Conservation (phyloP, 2,888 invertebrate species). For the Seira ritae region DNA sequence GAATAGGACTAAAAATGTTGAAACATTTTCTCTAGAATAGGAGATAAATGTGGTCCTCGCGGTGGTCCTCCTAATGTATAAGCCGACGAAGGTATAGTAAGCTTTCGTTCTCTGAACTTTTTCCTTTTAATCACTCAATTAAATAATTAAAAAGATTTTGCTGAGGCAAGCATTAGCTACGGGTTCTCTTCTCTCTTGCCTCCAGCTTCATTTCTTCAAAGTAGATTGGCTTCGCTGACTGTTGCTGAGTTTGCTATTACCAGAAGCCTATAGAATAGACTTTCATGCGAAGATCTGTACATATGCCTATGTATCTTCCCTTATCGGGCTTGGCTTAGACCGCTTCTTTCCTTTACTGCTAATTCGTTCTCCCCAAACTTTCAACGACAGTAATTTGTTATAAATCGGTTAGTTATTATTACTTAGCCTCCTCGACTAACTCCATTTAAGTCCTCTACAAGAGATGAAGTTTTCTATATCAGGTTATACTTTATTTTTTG, state of each 20-base stretch:
- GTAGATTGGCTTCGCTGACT: slow-evolving; percentile 31
- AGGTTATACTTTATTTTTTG: background rate
- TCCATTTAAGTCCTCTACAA: background rate
- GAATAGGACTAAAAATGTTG: no score
- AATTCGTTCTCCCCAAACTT: background rate
- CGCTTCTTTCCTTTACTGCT: background rate
- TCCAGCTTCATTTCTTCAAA: slow-evolving; percentile 31
- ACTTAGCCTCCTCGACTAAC: background rate
- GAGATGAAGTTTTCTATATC: background rate
- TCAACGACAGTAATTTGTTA: slow-evolving; percentile 21
- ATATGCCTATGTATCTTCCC: no score
- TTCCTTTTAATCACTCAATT: slow-evolving; percentile 57
- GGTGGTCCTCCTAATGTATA: no score
- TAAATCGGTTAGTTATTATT: slow-evolving; percentile 22
- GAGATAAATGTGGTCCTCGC: no score
- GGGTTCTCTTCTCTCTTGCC: slow-evolving; percentile 27
- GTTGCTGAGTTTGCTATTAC: slow-evolving; percentile 38
- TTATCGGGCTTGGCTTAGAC: no score
- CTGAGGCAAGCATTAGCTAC: slow-evolving; percentile 41
- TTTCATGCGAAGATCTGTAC: no score
- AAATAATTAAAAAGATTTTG: slow-evolving; percentile 57
- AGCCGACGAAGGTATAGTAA: no score
- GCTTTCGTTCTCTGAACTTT: slow-evolving; percentile 28
- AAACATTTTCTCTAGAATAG: no score
- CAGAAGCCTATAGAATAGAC: background rate